Evolutionary conservation across 2,113 vertebrate genomes (phyloP).

Genomic region (Atrichornis clamosus): DNA sequence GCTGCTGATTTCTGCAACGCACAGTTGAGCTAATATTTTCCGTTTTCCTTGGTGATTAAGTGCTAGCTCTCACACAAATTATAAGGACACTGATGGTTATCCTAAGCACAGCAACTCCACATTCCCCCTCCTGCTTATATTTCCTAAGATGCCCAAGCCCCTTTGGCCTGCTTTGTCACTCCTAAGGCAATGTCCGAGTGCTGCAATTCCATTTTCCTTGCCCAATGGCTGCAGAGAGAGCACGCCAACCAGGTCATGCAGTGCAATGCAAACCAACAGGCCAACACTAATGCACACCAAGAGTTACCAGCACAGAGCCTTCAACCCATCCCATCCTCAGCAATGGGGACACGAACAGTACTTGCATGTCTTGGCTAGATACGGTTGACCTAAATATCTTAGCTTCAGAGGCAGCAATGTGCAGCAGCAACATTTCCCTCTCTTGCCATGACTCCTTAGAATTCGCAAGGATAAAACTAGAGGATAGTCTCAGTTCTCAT

Average conservation of each 20-base stretch:
- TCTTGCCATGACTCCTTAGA: neutral
- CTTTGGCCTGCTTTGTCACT: neutral
- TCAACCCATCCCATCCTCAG: neutral
- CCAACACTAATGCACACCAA: neutral
- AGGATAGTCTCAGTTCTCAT: neutral
- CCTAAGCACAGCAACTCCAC: neutral
- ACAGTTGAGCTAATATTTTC: neutral
- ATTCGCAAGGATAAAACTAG: neutral
- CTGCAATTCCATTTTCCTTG: neutral
- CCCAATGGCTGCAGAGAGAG: neutral
- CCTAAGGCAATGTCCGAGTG: neutral
- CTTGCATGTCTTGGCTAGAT: neutral
- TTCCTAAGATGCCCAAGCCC: neutral
- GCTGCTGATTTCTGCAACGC: neutral
- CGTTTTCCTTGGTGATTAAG: neutral
- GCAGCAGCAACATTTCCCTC: neutral
- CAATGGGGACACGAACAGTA: neutral
- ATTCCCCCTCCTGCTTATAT: neutral
- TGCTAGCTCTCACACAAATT: fast-evolving
- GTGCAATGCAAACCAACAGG: neutral
- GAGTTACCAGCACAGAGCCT: neutral
- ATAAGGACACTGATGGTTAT: neutral
- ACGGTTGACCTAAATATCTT: neutral
- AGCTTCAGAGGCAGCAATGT: neutral
- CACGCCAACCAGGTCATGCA: neutral